Evolutionary conservation across 2,888 invertebrate species (phyloP).

Genomic region (Tridacna crocea): DNA sequence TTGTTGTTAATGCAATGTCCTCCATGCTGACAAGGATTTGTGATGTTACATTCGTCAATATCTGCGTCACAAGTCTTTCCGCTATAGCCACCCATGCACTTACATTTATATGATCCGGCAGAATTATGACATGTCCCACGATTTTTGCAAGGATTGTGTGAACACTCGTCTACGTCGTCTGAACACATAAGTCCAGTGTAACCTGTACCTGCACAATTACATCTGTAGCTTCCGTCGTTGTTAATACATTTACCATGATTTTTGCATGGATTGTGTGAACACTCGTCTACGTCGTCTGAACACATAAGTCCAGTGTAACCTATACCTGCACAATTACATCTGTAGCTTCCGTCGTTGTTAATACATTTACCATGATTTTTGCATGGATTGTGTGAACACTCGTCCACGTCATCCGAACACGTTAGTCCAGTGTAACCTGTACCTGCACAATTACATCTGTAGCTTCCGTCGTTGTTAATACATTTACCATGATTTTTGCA

Average conservation of each 20-base stretch:
- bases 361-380: slow-evolving; percentile 96
- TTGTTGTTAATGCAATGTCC: slow-evolving; percentile 6
- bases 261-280: slow-evolving; percentile 40
- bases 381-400: slow-evolving; percentile 1
- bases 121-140: not conserved
- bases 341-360: slow-evolving; percentile 73
- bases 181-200: slow-evolving; percentile 59
- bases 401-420: not conserved
- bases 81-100: not conserved
- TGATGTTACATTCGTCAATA: not conserved
- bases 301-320: slow-evolving; percentile 56
- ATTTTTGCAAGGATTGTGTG: not conserved
- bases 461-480: not conserved
- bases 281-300: slow-evolving; percentile 58
- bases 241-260: slow-evolving; percentile 53
- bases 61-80: not conserved
- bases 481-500: not conserved
- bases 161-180: slow-evolving; percentile 62
- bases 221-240: slow-evolving; percentile 46
- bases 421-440: not conserved
- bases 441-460: not conserved
- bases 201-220: slow-evolving; percentile 42
- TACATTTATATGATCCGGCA: not conserved
- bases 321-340: slow-evolving; percentile 65
- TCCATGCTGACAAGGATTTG: slow-evolving; percentile 33